Evolutionary conservation across 2,797 vertebrate genomes (phyloP).

Genomic region (Aphelocoma californica): DNA sequence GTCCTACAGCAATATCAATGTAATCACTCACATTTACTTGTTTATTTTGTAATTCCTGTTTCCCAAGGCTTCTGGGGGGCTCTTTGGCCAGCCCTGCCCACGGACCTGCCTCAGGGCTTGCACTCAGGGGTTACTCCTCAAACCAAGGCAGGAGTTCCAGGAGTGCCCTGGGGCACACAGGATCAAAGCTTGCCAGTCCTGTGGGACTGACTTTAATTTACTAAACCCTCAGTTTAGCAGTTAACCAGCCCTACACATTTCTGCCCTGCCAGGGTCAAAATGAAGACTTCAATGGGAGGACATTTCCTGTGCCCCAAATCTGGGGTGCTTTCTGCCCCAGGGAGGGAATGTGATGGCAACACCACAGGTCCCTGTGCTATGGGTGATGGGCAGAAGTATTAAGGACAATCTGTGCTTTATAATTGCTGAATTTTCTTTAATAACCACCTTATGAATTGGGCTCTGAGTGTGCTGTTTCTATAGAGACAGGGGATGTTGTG

Average conservation of each 20-base stretch:
- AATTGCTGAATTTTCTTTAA: background rate
- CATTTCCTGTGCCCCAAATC: background rate
- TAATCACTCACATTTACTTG: background rate
- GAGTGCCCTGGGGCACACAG: background rate
- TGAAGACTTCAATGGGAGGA: background rate
- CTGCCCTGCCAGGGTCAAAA: background rate
- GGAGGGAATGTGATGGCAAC: background rate
- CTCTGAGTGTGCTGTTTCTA: background rate
- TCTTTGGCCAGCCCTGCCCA: background rate
- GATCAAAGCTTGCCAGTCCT: background rate
- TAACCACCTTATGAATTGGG: background rate
- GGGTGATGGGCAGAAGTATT: background rate
- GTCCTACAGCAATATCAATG: background rate
- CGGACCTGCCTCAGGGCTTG: background rate
- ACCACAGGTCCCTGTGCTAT: too few species aligned
- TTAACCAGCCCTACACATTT: background rate
- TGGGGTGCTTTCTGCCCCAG: fast-evolving
- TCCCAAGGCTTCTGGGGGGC: background rate
- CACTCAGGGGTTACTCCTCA: background rate
- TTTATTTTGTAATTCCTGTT: background rate
- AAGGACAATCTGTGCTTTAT: background rate
- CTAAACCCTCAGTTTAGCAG: background rate
- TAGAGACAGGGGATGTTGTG: background rate
- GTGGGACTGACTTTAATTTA: background rate
- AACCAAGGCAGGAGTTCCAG: background rate